Conservation (phyloP, 2,113 vertebrate genomes). For the Hippopotamus amphibius region DNA sequence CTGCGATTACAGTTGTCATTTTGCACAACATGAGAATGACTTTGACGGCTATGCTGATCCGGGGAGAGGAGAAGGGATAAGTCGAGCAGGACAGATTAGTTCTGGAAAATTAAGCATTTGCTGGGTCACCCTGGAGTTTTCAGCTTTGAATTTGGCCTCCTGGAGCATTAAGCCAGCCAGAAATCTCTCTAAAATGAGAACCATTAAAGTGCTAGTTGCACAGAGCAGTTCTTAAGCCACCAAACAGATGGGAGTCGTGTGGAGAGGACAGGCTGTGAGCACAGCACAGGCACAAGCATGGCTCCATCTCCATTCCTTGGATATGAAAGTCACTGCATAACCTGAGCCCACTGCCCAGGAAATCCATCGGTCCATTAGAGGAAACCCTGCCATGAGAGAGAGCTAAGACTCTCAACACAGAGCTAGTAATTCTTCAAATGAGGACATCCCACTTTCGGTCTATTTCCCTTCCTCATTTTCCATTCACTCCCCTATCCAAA, state of each 20-base stretch:
- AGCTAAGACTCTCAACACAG: background rate
- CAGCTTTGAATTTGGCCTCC: constrained; percentile 70
- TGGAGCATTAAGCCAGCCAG: constrained; percentile 43
- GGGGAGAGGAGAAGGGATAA: background rate
- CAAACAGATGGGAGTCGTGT: background rate
- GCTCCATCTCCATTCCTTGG: background rate
- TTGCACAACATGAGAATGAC: constrained; percentile 35
- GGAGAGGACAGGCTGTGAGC: background rate
- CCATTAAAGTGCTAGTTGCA: background rate
- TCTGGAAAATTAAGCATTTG: constrained; percentile 73
- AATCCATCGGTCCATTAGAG: background rate
- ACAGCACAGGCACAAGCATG: background rate
- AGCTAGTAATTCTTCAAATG: background rate
- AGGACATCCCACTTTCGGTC: background rate
- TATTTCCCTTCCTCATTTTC: background rate
- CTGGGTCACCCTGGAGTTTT: constrained; percentile 64
- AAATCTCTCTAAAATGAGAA: constrained; percentile 63
- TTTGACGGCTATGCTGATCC: constrained; percentile 61
- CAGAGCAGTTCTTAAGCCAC: background rate
- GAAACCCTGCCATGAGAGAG: background rate
- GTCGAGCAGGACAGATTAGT: constrained; percentile 59
- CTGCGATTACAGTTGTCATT: constrained; percentile 3
- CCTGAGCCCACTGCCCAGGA: background rate
- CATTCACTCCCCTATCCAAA: background rate
- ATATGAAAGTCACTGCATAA: background rate